Evolutionary conservation across 2,113 vertebrate species (phyloP).

Genomic region (Colossoma macropomum): DNA sequence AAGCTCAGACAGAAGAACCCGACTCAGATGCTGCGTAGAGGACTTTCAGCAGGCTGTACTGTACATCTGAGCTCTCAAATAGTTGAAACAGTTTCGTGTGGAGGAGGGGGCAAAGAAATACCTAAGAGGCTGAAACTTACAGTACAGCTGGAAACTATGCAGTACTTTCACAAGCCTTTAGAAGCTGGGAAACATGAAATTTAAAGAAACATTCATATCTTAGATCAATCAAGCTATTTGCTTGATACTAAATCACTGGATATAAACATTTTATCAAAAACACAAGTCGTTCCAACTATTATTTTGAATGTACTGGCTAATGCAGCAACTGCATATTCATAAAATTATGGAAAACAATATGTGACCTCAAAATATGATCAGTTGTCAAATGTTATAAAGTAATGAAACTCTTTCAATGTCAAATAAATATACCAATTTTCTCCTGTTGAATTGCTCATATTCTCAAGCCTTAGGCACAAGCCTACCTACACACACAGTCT

Average conservation of each 20-base stretch:
- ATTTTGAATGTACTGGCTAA: too few relatives aligned
- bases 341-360: too few relatives aligned
- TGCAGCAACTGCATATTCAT: too few relatives aligned
- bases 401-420: background rate
- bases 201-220: too few relatives aligned
- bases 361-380: too few relatives aligned
- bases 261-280: too few relatives aligned
- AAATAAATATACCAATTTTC: background rate
- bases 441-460: background rate
- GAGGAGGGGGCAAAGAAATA: background rate
- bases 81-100: background rate
- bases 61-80: background rate
- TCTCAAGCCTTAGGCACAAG: background rate
- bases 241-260: too few relatives aligned
- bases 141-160: background rate
- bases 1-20: background rate
- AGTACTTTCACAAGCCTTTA: background rate
- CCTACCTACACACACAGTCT: background rate
- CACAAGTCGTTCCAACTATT: too few relatives aligned
- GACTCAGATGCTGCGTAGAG: background rate
- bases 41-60: background rate
- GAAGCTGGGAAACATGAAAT: too few relatives aligned
- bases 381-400: background rate
- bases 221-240: too few relatives aligned
- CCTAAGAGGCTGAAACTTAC: background rate